A percentile compares a stretch with the other conserved stretches of the same genome.
Evolutionary conservation across 2,113 vertebrate genomes (phyloP).

Genomic region (Nematolebias whitei): DNA sequence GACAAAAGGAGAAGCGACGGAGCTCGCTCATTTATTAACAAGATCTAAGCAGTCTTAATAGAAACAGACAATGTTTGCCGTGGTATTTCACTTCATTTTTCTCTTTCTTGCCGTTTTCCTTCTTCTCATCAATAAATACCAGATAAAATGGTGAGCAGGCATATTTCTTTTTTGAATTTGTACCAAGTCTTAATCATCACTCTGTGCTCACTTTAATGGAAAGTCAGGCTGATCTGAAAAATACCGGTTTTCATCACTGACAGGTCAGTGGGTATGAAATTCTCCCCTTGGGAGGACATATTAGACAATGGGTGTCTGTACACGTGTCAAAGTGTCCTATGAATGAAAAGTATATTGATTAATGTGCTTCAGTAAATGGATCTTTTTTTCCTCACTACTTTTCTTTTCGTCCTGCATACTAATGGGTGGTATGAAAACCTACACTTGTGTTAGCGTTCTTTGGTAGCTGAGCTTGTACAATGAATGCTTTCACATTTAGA

Average conservation of each 20-base stretch:
- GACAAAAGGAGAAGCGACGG: conserved; percentile 2
- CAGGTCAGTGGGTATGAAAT: conserved; percentile 25
- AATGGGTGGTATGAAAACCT: background rate
- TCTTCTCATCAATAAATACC: conserved; percentile 19
- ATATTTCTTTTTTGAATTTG: conserved; percentile 35
- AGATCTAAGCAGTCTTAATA: conserved; percentile 46
- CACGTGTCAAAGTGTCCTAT: conserved; percentile 12
- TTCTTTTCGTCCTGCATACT: background rate
- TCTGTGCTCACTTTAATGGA: conserved; percentile 41
- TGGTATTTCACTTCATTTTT: conserved; percentile 24
- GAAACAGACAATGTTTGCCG: conserved; percentile 25
- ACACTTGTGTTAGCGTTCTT: background rate
- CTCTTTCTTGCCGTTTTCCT: background rate
- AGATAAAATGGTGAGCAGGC: conserved; percentile 17
- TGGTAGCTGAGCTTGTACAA: background rate
- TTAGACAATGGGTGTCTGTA: background rate
- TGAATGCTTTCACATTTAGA: background rate
- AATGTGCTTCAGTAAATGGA: background rate
- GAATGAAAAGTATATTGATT: conserved; percentile 10
- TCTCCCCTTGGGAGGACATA: conserved; percentile 4
- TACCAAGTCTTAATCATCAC: conserved; percentile 17
- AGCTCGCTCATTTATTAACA: conserved; percentile 11
- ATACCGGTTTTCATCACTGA: conserved; percentile 25
- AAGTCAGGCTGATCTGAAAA: conserved; percentile 43
- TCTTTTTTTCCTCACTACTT: background rate